Evolutionary conservation across 2,113 vertebrate genomes (phyloP).

Genomic region (Neodon shergylaensis): DNA sequence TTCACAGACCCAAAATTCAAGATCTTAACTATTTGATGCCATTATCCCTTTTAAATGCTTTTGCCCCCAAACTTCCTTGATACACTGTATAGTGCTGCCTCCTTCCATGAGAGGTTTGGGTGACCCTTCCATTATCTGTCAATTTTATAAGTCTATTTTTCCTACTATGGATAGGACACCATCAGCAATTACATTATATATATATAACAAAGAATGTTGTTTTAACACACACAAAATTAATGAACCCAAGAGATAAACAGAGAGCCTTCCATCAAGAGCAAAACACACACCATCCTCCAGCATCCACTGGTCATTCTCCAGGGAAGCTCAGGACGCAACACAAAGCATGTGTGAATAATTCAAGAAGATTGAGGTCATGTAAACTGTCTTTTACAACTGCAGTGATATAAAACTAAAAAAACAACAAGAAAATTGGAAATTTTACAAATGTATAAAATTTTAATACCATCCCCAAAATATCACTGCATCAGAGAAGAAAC

Average conservation of each 20-base stretch:
- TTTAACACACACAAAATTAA: background rate
- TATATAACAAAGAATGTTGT: background rate
- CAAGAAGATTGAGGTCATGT: background rate
- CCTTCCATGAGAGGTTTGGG: background rate
- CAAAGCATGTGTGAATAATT: background rate
- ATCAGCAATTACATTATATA: background rate
- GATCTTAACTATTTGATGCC: background rate
- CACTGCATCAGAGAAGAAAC: background rate
- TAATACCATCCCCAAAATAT: background rate
- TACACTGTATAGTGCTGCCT: background rate
- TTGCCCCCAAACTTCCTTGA: background rate
- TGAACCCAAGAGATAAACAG: background rate
- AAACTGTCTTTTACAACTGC: background rate
- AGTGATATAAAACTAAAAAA: background rate
- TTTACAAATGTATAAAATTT: background rate
- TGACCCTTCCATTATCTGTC: background rate
- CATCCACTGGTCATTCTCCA: background rate
- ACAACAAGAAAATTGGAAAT: background rate
- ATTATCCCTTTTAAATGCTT: background rate
- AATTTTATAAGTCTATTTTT: background rate
- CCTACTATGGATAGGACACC: background rate
- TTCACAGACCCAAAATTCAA: background rate
- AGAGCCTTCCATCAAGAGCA: background rate
- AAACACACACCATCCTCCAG: background rate
- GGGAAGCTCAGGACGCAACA: background rate